Percentiles rank a stretch among this genome's conserved stretches.
These are phyloP conservation scores for Emmelina monodactyla DNA, from an alignment of 2,888 invertebrate genomes.

Conservation along the genomic window DNA sequence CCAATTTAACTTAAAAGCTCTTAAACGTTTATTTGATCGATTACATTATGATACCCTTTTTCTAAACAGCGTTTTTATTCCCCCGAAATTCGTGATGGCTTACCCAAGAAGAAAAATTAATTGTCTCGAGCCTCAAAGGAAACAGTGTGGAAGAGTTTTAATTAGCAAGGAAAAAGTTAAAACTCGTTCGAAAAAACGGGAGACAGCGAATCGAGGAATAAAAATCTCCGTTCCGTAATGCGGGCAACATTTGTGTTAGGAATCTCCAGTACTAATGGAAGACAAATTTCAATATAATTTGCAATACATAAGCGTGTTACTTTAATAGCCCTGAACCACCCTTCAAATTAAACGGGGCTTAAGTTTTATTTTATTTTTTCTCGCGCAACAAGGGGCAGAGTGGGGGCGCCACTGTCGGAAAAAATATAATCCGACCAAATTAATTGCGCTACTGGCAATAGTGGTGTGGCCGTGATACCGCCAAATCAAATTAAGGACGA, in stretches of 20 bases:
- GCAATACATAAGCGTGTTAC: slow-evolving; percentile 69
- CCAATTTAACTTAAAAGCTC: slow-evolving; percentile 4
- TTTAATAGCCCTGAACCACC: slow-evolving; percentile 69
- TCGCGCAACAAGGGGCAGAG: slow-evolving; percentile 31
- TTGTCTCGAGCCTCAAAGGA: slow-evolving; percentile 63
- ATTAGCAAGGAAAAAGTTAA: slow-evolving; percentile 65
- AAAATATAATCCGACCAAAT: slow-evolving; percentile 67
- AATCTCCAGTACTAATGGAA: slow-evolving; percentile 65
- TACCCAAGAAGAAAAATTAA: slow-evolving; percentile 62
- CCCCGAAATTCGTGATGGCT: slow-evolving; percentile 54
- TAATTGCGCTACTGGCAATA: slow-evolving; percentile 65
- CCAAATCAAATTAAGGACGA: slow-evolving; percentile 67
- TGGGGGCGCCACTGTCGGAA: slow-evolving; percentile 38
- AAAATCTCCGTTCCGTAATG: slow-evolving; percentile 62
- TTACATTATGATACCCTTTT: slow-evolving; percentile 49
- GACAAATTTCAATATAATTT: slow-evolving; percentile 69
- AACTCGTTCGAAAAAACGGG: slow-evolving; percentile 63
- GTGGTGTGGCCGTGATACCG: slow-evolving; percentile 60
- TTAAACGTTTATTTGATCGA: slow-evolving; percentile 45
- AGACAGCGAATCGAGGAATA: slow-evolving; percentile 45
- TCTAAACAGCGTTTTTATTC: slow-evolving; percentile 44
- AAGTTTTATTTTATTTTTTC: slow-evolving; percentile 67
- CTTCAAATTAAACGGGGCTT: slow-evolving; percentile 68
- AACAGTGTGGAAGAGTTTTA: slow-evolving; percentile 67
- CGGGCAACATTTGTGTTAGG: slow-evolving; percentile 67